A percentile compares a stretch with the other conserved stretches of the same genome.
Evolutionary conservation across 2,797 vertebrate genomes (phyloP).

Genomic region (Merluccius polli): DNA sequence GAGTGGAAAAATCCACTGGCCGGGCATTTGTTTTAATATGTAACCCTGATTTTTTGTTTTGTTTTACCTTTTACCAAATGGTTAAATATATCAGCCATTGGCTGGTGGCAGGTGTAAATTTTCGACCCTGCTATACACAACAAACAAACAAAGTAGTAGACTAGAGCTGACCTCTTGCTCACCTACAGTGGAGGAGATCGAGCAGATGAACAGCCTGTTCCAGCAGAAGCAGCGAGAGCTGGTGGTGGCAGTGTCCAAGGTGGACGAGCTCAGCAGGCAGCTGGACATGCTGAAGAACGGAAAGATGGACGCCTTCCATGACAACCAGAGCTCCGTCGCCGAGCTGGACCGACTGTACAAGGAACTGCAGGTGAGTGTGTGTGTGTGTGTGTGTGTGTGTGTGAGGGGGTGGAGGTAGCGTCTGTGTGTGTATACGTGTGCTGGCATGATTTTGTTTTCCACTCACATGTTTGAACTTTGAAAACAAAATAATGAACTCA

Average conservation of each 20-base stretch:
- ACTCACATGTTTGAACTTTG: not conserved
- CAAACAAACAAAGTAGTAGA: not conserved
- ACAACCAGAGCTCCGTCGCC: slow-evolving; percentile 75
- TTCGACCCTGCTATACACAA: too few relatives aligned
- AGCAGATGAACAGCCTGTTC: slow-evolving; percentile 98
- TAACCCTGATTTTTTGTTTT: too few relatives aligned
- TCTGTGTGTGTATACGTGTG: not conserved
- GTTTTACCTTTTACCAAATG: too few relatives aligned
- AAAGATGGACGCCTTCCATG: slow-evolving; percentile 83
- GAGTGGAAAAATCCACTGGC: too few relatives aligned
- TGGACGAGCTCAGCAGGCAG: slow-evolving; percentile 93
- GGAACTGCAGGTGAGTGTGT: slow-evolving; percentile 89
- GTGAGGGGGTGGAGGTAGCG: not conserved
- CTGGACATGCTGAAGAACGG: slow-evolving; percentile 92
- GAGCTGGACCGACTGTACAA: slow-evolving; percentile 95
- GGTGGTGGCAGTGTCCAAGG: slow-evolving; percentile 86
- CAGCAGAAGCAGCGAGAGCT: slow-evolving; percentile 97
- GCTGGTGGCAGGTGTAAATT: too few relatives aligned
- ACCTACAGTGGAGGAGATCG: slow-evolving; percentile 90
- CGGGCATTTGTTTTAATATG: too few relatives aligned
- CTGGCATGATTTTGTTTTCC: not conserved
- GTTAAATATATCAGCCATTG: too few relatives aligned
- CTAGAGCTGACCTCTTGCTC: not conserved
- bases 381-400: not conserved
- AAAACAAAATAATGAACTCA: not conserved